Conservation (phyloP, 2,113 vertebrate species). For the Triplophysa rosa region DNA sequence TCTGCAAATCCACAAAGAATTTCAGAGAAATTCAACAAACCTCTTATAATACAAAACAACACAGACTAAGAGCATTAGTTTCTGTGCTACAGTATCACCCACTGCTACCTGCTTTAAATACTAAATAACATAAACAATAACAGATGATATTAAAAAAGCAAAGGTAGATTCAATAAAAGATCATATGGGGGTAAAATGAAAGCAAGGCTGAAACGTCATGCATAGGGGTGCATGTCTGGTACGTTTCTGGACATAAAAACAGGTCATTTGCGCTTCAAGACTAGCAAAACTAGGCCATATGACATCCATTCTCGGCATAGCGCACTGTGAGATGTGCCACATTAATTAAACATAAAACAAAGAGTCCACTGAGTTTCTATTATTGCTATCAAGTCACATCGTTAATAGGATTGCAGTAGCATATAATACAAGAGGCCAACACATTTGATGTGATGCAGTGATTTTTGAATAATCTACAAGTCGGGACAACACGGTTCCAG, state of each 20-base stretch:
- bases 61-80: not conserved
- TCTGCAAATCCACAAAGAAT: not conserved
- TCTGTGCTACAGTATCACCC: too few species aligned
- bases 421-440: not conserved
- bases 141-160: not conserved
- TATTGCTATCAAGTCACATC: not conserved
- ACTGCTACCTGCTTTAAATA: too few species aligned
- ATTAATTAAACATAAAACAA: not conserved
- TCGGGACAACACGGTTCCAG: not conserved
- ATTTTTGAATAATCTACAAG: conserved; percentile 16
- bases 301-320: conserved; percentile 31
- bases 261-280: conserved; percentile 50
- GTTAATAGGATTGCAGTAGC: conserved; percentile 17
- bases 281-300: conserved; percentile 50
- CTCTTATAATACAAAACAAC: not conserved
- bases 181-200: not conserved
- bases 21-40: not conserved
- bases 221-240: conserved; percentile 34
- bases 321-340: not conserved
- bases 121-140: too few species aligned
- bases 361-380: not conserved
- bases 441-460: not conserved
- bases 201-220: not conserved
- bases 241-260: conserved; percentile 40
- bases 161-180: not conserved